Evolutionary conservation across 2,113 vertebrate genomes (phyloP).

Genomic region (human): GRCh38 chr4:188882501-188883000

Average conservation of each 20-base stretch:
- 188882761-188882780: not conserved
- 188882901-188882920: not conserved
- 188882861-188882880: not conserved
- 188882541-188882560: not conserved
- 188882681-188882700: not conserved
- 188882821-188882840: not conserved
- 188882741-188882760: not conserved
- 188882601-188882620: not conserved
- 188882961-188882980: no score
- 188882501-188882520: not conserved
- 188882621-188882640: not conserved
- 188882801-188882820: not conserved
- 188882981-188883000: no score
- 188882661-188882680: rapidly evolving
- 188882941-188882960: not conserved
- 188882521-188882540: not conserved
- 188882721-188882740: not conserved
- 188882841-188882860: not conserved
- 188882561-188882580: not conserved
- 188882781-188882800: not conserved
- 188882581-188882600: not conserved
- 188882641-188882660: rapidly evolving
- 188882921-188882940: not conserved
- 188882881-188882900: not conserved
- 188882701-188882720: not conserved